phyloP scores from a whole-genome alignment of 2,113 vertebrate genomes.

The Eidolon helvum region DNA sequence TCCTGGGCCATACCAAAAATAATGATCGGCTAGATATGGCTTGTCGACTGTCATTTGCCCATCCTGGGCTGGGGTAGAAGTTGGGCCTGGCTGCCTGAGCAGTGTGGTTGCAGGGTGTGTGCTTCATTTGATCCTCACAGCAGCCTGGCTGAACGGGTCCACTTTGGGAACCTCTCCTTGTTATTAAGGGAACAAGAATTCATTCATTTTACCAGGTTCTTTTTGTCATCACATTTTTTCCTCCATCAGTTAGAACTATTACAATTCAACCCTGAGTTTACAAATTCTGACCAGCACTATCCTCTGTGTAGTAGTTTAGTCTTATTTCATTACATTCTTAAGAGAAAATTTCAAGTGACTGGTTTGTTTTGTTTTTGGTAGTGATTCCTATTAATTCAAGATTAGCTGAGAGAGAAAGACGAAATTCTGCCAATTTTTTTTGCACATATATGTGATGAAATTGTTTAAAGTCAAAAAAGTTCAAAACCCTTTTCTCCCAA shows the following conservation, averaged over 20 bases:
- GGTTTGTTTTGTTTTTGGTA: neutral
- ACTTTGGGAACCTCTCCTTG: neutral
- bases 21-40: neutral
- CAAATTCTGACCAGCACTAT: neutral
- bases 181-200: neutral
- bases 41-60: neutral
- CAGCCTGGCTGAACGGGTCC: neutral
- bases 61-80: neutral
- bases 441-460: neutral
- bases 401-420: neutral
- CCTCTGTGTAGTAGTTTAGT: neutral
- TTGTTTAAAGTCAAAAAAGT: neutral
- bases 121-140: neutral
- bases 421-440: neutral
- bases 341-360: neutral
- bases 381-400: neutral
- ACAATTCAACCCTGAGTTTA: neutral
- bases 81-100: neutral
- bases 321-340: neutral
- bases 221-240: neutral
- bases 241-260: neutral
- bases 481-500: neutral
- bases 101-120: neutral
- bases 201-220: neutral
- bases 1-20: neutral